Evolutionary conservation across 2,888 invertebrate species (phyloP), one percentile per base, ranked within the genome.

Genomic region (Agrilus biguttatus): DNA sequence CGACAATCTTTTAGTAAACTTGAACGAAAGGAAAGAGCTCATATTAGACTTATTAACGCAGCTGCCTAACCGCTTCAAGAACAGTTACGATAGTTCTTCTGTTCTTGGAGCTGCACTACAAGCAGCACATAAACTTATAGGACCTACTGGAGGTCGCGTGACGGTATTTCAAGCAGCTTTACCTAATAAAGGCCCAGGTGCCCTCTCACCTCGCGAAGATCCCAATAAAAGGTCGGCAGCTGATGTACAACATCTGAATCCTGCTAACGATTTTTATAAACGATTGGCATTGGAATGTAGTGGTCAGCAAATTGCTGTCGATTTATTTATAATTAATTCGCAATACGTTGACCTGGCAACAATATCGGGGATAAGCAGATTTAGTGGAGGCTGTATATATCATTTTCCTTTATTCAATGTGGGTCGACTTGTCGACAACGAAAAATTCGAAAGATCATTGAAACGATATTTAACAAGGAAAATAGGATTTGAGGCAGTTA

Each of bases 401-500:
- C 91, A 95, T 67, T 84, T 93, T 55, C 95, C 96, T 19, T 73
- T 90, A 58, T 93, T 89, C 69, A 78, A 80, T 53, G 73, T 77
- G 28, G 69, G 77, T 17, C 83, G 86, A 48, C 67, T 72, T 8
- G 72, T 80, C 51, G 77, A 85, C 58, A 77, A 80, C 7, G 83
- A 84, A 43, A 75, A 78, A 44, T 81, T 96, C 47, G 78, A 80
- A 47, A 71, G 79, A 43, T 80, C 81, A 64, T 70, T 99, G 23
- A 75, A 80, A 35, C 73, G 98, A 12, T 98, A 99, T 70, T 72
- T 99, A 43, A 87, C 88, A 0, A 74, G 98, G 51, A 97, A 97
- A 73, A 91, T 98, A 50, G 98, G 98, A 38, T 96, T 98, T 64
- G 98, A 99, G 65, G 92, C 98, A 5, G 98, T 98, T 17, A 92